Conservation (phyloP, 2,888 invertebrate genomes). For the Drosophila vallismaia region DNA sequence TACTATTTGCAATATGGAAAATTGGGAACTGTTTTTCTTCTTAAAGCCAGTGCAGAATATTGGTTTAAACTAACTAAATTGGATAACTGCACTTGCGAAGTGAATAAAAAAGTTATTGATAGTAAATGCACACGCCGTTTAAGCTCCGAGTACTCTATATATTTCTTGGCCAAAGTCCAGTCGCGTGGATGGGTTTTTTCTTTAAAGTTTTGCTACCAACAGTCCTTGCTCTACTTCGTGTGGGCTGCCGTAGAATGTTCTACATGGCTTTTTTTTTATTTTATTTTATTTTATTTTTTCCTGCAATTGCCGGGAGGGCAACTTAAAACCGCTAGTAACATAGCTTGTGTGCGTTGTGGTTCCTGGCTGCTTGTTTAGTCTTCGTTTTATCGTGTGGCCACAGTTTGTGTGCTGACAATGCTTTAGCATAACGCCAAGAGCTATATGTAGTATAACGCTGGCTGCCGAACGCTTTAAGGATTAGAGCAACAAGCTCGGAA, state of each 20-base stretch:
- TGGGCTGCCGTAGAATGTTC: conserved; percentile 17
- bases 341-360: conserved; percentile 22
- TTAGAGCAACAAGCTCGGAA: conserved; percentile 59
- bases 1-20: not conserved
- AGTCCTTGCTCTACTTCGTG: conserved; percentile 26
- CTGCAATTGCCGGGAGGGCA: conserved; percentile 7
- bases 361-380: conserved; percentile 8
- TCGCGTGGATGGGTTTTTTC: conserved; percentile 14
- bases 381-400: conserved; percentile 53
- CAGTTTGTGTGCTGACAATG: conserved; percentile 36
- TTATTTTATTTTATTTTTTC: not conserved
- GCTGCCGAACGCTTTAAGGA: conserved; percentile 49
- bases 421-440: conserved; percentile 42
- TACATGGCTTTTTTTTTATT: conserved; percentile 15
- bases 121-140: conserved; percentile 7
- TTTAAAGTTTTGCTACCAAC: conserved; percentile 24
- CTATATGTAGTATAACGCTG: conserved; percentile 39
- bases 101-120: conserved; percentile 30
- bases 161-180: conserved; percentile 4
- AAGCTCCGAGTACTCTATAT: not conserved
- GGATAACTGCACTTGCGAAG: conserved; percentile 15
- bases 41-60: not conserved
- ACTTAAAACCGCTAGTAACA: conserved; percentile 22
- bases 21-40: not conserved
- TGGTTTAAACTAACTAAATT: conserved; percentile 8